A percentile compares a stretch with the other conserved stretches of the same genome.
Evolutionary conservation across 2,888 invertebrate species (phyloP).

Genomic region (Pristionchus exspectatus): DNA sequence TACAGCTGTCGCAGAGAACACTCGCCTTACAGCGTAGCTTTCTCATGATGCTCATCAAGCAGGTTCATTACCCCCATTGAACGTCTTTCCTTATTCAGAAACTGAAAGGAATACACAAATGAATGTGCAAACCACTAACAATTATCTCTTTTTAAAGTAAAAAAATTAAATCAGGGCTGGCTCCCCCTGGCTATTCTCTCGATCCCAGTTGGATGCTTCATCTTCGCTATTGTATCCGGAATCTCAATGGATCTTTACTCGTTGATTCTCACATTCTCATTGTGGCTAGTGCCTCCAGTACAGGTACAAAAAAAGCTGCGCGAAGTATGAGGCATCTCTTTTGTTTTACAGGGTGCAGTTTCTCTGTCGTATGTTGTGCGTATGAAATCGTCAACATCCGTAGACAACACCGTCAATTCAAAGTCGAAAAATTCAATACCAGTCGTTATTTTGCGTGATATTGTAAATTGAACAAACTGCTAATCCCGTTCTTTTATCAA

Average conservation of each 20-base stretch:
- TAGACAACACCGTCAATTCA: not conserved
- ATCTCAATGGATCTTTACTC: not conserved
- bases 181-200: not conserved
- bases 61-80: no score
- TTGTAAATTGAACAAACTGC: not conserved
- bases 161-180: not conserved
- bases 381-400: not conserved
- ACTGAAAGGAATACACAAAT: no score
- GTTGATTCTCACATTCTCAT: not conserved
- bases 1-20: not conserved
- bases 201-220: not conserved
- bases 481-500: no score
- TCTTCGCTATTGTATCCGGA: not conserved
- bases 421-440: not conserved
- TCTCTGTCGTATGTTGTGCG: not conserved
- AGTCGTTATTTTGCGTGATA: not conserved
- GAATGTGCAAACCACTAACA: no score
- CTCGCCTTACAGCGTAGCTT: not conserved
- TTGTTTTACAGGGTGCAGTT: not conserved
- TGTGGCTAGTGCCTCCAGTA: not conserved
- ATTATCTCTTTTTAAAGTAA: not conserved
- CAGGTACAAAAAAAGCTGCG: not conserved
- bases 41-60: not conserved
- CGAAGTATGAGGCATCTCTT: not conserved
- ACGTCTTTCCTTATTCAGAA: no score